A percentile compares a stretch with the other conserved stretches of the same genome.
Conservation (phyloP, 2,888 invertebrate genomes). For the Parascotia fuliginaria region DNA sequence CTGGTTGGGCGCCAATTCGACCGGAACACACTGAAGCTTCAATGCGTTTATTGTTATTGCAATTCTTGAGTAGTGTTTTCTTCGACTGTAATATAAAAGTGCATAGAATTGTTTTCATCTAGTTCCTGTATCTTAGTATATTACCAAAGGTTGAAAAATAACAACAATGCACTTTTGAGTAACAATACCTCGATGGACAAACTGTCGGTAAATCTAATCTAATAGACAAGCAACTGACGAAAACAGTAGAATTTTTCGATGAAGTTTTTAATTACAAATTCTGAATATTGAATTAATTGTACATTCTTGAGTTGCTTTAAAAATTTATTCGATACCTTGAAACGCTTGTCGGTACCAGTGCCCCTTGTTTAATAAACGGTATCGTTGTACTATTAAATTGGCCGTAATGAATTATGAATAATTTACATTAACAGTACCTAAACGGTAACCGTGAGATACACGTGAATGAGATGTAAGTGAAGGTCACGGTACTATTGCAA, state of each 20-base stretch:
- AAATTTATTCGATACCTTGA: slow-evolving; percentile 43
- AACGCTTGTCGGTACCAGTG: slow-evolving; percentile 35
- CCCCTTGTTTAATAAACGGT: slow-evolving; percentile 27
- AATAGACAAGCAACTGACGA: slow-evolving; percentile 6
- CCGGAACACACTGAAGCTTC: slow-evolving; percentile 49
- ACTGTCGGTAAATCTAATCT: not conserved
- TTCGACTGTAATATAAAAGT: slow-evolving; percentile 45
- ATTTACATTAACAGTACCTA: slow-evolving; percentile 1
- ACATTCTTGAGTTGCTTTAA: slow-evolving; percentile 35
- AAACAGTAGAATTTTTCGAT: slow-evolving; percentile 21
- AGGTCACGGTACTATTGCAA: not conserved
- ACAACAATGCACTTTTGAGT: no score
- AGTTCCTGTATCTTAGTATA: slow-evolving; percentile 55
- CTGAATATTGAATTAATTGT: slow-evolving; percentile 27
- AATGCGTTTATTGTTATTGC: slow-evolving; percentile 62
- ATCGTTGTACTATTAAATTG: slow-evolving; percentile 34
- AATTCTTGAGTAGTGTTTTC: slow-evolving; percentile 46
- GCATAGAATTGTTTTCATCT: slow-evolving; percentile 59
- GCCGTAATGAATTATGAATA: slow-evolving; percentile 27
- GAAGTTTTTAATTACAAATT: slow-evolving; percentile 28
- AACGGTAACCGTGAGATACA: not conserved
- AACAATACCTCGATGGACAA: not conserved
- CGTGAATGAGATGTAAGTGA: not conserved
- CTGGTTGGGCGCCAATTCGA: slow-evolving; percentile 58
- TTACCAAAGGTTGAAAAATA: slow-evolving; percentile 42